Conservation (phyloP, 2,113 vertebrate genomes). For the Istiophorus platypterus region DNA sequence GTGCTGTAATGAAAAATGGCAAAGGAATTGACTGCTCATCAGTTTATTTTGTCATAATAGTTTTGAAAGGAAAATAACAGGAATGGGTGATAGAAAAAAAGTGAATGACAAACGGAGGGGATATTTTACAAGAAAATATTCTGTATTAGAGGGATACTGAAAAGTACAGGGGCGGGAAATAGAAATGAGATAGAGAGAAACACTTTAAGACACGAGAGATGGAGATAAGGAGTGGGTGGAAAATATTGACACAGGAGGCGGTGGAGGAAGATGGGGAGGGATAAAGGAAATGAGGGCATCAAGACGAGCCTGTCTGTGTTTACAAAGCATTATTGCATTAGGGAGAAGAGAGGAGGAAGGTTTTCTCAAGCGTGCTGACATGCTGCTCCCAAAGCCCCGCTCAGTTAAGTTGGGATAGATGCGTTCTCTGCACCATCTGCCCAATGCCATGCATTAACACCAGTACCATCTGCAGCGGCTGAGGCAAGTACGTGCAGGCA, state of each 20-base stretch:
- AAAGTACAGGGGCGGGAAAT: not conserved
- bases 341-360: constrained; percentile 14
- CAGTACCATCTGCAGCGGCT: constrained; percentile 62
- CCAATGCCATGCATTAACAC: constrained; percentile 17
- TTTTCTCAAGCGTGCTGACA: constrained; percentile 5
- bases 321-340: constrained; percentile 48
- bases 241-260: constrained; percentile 44
- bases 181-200: constrained; percentile 16
- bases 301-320: constrained; percentile 61
- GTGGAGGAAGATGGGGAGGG: constrained; percentile 13
- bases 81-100: not conserved
- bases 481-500: constrained; percentile 41
- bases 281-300: constrained; percentile 58
- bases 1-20: not conserved
- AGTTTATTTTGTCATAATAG: not conserved
- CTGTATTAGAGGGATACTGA: not conserved
- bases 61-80: not conserved
- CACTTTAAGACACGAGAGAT: constrained; percentile 15
- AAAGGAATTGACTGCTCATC: constrained; percentile 6
- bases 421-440: constrained; percentile 27
- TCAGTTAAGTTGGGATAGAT: constrained; percentile 40
- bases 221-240: constrained; percentile 49
- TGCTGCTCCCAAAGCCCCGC: constrained; percentile 25
- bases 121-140: not conserved
- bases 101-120: not conserved